Evolutionary conservation across 2,113 vertebrate species (phyloP).

Genomic region (Lynx canadensis): DNA sequence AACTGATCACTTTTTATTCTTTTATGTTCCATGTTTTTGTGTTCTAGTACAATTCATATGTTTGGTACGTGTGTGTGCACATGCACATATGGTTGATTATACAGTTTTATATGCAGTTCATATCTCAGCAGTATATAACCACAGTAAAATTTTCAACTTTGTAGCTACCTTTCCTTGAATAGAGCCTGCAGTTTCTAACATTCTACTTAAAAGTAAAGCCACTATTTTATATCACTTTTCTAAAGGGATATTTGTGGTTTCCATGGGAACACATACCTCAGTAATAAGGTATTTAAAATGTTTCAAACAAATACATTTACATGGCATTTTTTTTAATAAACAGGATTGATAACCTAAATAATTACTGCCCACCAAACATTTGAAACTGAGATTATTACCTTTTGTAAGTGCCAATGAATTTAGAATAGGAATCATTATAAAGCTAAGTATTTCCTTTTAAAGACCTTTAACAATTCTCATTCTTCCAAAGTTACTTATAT

Average conservation of each 20-base stretch:
- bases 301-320: slow-evolving; percentile 64
- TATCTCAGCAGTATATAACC: background rate
- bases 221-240: slow-evolving; percentile 45
- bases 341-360: slow-evolving; percentile 49
- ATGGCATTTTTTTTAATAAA: slow-evolving; percentile 67
- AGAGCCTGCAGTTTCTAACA: slow-evolving; percentile 30
- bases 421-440: slow-evolving; percentile 52
- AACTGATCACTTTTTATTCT: background rate
- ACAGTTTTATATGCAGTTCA: background rate
- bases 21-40: background rate
- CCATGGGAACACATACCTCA: slow-evolving; percentile 46
- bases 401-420: slow-evolving; percentile 51
- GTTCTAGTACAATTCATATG: background rate
- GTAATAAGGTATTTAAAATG: slow-evolving; percentile 59
- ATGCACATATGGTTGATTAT: background rate
- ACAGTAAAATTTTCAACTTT: slow-evolving; percentile 20
- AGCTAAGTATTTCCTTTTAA: slow-evolving; percentile 49
- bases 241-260: slow-evolving; percentile 60
- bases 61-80: background rate
- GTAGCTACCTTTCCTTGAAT: slow-evolving; percentile 13
- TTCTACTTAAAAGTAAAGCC: slow-evolving; percentile 52
- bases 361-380: slow-evolving; percentile 37
- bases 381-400: slow-evolving; percentile 56
- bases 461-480: slow-evolving; percentile 41
- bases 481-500: slow-evolving; percentile 35